Conservation (phyloP, 2,113 vertebrate species). For the Dicentrarchus labrax region DNA sequence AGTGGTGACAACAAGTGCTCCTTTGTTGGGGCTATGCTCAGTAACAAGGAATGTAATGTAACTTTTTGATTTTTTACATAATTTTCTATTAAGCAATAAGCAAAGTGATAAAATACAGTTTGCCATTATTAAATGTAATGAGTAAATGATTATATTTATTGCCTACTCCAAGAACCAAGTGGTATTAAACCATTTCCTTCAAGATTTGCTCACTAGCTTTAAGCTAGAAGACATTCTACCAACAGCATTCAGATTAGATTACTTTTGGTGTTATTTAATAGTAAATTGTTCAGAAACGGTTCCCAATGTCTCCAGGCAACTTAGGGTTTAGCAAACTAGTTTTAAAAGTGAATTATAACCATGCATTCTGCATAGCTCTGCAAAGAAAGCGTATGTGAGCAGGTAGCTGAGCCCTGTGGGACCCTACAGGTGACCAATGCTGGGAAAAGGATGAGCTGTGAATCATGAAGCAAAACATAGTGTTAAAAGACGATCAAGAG, state of each 20-base stretch:
- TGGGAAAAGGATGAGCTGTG: background rate
- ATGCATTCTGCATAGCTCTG: background rate
- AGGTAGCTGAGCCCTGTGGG: constrained; percentile 17
- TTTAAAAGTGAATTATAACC: background rate
- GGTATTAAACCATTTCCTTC: no score
- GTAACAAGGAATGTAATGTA: no score
- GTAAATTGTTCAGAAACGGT: constrained; percentile 25
- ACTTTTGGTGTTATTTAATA: constrained; percentile 3
- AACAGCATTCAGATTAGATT: background rate
- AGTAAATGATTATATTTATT: no score
- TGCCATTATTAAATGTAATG: no score
- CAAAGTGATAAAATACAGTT: no score
- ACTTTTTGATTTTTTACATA: no score
- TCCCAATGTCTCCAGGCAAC: background rate
- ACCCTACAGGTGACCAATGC: constrained; percentile 1
- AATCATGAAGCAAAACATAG: constrained; percentile 16
- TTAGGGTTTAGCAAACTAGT: background rate
- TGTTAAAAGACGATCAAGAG: constrained; percentile 18
- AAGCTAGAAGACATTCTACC: background rate
- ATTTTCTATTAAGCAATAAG: no score
- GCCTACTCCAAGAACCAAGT: no score
- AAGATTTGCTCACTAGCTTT: background rate
- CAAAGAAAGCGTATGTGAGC: background rate
- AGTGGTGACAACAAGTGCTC: no score
- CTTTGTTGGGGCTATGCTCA: no score